Evolutionary conservation across 2,888 invertebrate species (phyloP).

Genomic region (Mactromeris polynyma): DNA sequence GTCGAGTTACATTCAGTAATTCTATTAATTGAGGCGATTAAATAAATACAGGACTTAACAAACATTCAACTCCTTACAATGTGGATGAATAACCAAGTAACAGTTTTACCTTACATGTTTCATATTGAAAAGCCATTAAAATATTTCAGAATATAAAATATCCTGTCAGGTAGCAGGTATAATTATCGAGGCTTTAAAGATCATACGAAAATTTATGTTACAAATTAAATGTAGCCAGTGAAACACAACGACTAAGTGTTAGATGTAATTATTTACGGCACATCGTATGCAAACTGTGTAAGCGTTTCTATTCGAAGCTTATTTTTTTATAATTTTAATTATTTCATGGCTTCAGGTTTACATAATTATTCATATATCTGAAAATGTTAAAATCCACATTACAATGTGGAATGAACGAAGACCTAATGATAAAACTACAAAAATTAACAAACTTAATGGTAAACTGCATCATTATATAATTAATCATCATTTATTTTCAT

Average conservation of each 20-base stretch:
- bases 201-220: neutral
- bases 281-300: neutral
- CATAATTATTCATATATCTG: too few relatives aligned
- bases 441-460: too few relatives aligned
- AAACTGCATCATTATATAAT: too few relatives aligned
- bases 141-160: neutral
- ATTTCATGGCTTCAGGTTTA: too few relatives aligned
- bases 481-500: too few relatives aligned
- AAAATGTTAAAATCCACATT: too few relatives aligned
- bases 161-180: neutral
- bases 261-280: neutral
- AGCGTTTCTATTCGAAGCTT: neutral
- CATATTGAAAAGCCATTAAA: neutral
- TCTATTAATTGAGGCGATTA: constrained; percentile 10
- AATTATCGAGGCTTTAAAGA: neutral
- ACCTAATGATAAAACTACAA: too few relatives aligned
- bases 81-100: neutral
- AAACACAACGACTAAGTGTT: neutral
- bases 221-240: neutral
- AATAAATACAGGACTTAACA: neutral
- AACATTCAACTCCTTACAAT: neutral
- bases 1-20: constrained; percentile 7
- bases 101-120: neutral
- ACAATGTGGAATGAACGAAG: too few relatives aligned
- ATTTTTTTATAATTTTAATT: too few relatives aligned